Conservation (phyloP, 2,888 invertebrate genomes). For the Synergus itoensis region DNA sequence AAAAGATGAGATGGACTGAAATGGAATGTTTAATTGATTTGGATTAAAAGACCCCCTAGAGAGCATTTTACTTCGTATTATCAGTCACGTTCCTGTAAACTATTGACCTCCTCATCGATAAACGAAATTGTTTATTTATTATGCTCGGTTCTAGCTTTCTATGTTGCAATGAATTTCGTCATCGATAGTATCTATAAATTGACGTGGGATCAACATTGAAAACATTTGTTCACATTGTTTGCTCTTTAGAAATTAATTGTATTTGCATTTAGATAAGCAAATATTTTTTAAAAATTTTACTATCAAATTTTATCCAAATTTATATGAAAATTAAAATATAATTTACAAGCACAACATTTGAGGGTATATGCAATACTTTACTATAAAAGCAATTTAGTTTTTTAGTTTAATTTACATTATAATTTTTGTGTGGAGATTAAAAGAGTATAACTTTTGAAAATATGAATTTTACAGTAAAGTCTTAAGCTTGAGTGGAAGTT, state of each 20-base stretch:
- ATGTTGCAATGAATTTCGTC: conserved; percentile 68
- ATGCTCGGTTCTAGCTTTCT: conserved; percentile 4
- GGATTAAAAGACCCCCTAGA: conserved; percentile 65
- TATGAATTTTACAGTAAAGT: neutral
- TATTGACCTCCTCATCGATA: conserved; percentile 66
- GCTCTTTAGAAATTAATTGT: neutral
- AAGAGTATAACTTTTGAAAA: neutral
- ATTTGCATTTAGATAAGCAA: neutral
- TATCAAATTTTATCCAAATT: neutral
- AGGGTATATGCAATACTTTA: too few species aligned
- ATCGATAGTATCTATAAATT: conserved; percentile 47
- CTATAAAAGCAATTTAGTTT: too few species aligned
- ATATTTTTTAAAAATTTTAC: neutral
- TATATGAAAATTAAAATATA: too few species aligned
- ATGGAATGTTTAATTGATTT: conserved; percentile 43
- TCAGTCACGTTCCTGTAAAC: conserved; percentile 69
- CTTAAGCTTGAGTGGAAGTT: neutral
- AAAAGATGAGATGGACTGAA: neutral
- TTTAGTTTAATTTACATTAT: too few species aligned
- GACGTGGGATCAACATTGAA: neutral
- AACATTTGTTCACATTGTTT: neutral
- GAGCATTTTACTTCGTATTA: conserved; percentile 62
- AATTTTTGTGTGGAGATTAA: neutral
- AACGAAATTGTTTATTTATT: conserved; percentile 51
- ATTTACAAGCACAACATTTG: too few species aligned